phyloP scores from a whole-genome alignment of 2,888 invertebrate genomes.

The Drosophila infuscata region DNA sequence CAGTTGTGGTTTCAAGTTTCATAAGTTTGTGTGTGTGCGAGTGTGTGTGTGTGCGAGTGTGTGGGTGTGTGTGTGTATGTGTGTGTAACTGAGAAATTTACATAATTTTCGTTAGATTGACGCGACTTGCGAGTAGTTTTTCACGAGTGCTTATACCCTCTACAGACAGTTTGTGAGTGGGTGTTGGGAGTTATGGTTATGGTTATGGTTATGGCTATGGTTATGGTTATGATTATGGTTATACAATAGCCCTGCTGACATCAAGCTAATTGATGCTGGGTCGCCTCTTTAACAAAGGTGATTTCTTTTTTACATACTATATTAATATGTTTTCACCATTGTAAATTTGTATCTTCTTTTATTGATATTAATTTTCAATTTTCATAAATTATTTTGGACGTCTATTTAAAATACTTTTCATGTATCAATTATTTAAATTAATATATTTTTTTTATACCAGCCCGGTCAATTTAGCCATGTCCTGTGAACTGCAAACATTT shows the following conservation, averaged over 20 bases:
- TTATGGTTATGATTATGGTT: neutral
- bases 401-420: neutral
- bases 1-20: constrained; percentile 47
- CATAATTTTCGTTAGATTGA: constrained; percentile 68
- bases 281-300: neutral
- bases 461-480: neutral
- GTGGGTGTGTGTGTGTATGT: neutral
- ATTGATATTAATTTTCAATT: neutral
- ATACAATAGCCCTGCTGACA: constrained; percentile 1
- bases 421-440: neutral
- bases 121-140: constrained; percentile 32
- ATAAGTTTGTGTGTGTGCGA: neutral
- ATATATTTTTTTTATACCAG: too few relatives aligned
- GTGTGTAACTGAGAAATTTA: constrained; percentile 58
- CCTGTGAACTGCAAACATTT: neutral
- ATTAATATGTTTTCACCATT: neutral
- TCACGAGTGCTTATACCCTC: constrained; percentile 20
- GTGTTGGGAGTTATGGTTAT: neutral
- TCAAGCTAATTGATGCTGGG: neutral
- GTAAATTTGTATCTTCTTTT: neutral
- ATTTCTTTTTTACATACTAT: neutral
- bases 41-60: neutral
- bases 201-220: neutral
- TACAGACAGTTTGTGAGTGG: neutral
- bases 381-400: neutral